Evolutionary conservation across 2,888 invertebrate species (phyloP), one percentile per base, ranked within the genome.

Genomic region (Masnerella sp.): DNA sequence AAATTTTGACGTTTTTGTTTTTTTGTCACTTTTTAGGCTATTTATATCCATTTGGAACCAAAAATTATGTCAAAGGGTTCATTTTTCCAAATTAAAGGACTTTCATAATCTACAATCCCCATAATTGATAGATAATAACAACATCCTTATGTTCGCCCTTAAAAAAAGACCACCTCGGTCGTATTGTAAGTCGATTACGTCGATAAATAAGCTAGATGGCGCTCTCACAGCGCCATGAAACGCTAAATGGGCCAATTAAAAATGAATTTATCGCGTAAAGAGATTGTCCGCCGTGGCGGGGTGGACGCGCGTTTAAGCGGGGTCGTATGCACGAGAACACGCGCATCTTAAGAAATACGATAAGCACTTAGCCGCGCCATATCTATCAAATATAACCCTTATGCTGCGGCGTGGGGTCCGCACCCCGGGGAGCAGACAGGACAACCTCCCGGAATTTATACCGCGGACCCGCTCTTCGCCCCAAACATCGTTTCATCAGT

Each of bases 351-450:
- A 80, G 85, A 86, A 86, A 86, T 86, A 85, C 86, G 86, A 86
- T 86, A 85, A 85, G 86, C 86, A 85, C 86, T 85, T 86, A 84
- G 84, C 80, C 80, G 65, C 76, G 80, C 80, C 79, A 82, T 85
- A 86, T 86, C 85, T 85, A 85, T 86, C 86, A 85, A 86, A 84
- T 82, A 85, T 85, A 86, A 85, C 84, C 84, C 85, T 85, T 85
- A 83, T 83, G 78, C 80, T 75, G 58, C 49, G 76, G 77, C 76
- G 72, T 76, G 75, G 78, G 79, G 80, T 68, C 69, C 70, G 43
- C 79, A 80, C 85, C 81, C 85, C 69, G 76, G 84, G 84, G 86
- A 83, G 77, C 52, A 45, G 78, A 82, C 78, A 81, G 85, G 82
- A 84, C 85, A 83, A 83, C 81, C 84, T 81, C 75, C 75, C 78